phyloP scores from a whole-genome alignment of 2,888 invertebrate genomes.

The Leptinotarsa peninsularis region DNA sequence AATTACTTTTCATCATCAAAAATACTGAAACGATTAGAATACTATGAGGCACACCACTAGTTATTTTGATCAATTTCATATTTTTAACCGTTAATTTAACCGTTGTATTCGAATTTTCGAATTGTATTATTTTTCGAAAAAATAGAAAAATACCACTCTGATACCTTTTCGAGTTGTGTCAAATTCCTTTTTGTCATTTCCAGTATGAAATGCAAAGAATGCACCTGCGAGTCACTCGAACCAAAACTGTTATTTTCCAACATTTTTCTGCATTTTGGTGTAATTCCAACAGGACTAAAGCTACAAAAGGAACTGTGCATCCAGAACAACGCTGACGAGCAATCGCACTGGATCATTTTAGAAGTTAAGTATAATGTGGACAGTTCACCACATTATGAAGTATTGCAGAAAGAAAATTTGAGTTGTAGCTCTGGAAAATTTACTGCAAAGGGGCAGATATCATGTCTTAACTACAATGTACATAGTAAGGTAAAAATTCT shows the following conservation, averaged over 20 bases:
- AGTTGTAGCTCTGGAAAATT: constrained; percentile 36
- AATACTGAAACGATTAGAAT: too few relatives aligned
- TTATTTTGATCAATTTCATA: too few relatives aligned
- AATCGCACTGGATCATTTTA: constrained; percentile 54
- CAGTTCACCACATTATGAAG: constrained; percentile 39
- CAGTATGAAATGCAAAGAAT: constrained; percentile 19
- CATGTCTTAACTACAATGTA: constrained; percentile 42
- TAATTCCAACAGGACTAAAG: constrained; percentile 49
- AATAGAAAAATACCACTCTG: too few relatives aligned
- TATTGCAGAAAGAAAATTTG: constrained; percentile 39
- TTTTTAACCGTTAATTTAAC: too few relatives aligned
- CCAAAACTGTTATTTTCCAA: constrained; percentile 48
- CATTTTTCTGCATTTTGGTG: constrained; percentile 54
- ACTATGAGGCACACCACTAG: too few relatives aligned
- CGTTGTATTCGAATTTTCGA: too few relatives aligned
- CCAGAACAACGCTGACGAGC: constrained; percentile 47
- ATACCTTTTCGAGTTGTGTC: neutral
- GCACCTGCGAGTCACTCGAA: neutral
- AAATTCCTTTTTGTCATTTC: neutral
- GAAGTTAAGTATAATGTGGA: constrained; percentile 55
- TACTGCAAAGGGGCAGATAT: constrained; percentile 16
- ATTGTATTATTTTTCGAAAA: too few relatives aligned
- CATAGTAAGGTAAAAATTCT: constrained; percentile 34
- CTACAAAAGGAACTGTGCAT: constrained; percentile 51
- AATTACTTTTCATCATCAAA: too few relatives aligned